These are phyloP conservation scores for Kryptolebias ocellatus DNA, from an alignment of 2,797 vertebrate genomes.

Conservation along the genomic window DNA sequence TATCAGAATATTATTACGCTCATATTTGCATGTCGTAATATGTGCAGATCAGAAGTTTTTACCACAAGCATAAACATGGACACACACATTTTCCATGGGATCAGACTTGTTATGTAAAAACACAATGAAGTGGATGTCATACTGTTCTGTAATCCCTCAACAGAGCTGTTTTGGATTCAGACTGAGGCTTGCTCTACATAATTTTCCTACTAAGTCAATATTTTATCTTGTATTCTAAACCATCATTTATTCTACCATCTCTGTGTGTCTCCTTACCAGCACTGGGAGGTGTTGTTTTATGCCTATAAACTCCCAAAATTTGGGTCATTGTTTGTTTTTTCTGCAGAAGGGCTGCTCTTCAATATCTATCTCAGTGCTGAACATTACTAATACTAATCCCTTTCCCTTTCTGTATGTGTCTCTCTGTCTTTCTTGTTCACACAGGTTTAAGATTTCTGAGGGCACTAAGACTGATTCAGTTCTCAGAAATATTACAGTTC, in stretches of 20 bases:
- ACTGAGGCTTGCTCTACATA: slow-evolving; percentile 26
- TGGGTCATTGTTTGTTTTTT: not conserved
- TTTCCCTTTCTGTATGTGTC: slow-evolving; percentile 8
- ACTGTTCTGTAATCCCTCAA: slow-evolving; percentile 72
- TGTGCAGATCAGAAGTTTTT: too few relatives aligned
- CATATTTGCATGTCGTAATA: not conserved
- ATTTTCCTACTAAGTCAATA: slow-evolving; percentile 50
- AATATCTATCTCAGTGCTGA: not conserved
- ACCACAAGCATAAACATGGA: slow-evolving; percentile 7
- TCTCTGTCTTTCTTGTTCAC: slow-evolving; percentile 43
- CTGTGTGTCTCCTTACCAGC: not conserved
- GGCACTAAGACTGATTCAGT: slow-evolving; percentile 97
- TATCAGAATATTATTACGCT: not conserved
- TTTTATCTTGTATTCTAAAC: slow-evolving; percentile 32
- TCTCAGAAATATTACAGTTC: slow-evolving; percentile 99
- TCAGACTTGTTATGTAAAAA: slow-evolving; percentile 66
- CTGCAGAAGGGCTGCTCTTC: not conserved
- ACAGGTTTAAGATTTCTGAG: slow-evolving; percentile 97
- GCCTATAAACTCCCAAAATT: slow-evolving; percentile 2
- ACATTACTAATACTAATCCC: not conserved
- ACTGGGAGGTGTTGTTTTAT: not conserved
- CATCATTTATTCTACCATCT: not conserved
- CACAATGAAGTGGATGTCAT: slow-evolving; percentile 62
- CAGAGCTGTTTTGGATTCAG: slow-evolving; percentile 38
- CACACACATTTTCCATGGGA: slow-evolving; percentile 25